Conservation (phyloP, 1,140 invertebrate species). For the Drosophila prosaltans region DNA sequence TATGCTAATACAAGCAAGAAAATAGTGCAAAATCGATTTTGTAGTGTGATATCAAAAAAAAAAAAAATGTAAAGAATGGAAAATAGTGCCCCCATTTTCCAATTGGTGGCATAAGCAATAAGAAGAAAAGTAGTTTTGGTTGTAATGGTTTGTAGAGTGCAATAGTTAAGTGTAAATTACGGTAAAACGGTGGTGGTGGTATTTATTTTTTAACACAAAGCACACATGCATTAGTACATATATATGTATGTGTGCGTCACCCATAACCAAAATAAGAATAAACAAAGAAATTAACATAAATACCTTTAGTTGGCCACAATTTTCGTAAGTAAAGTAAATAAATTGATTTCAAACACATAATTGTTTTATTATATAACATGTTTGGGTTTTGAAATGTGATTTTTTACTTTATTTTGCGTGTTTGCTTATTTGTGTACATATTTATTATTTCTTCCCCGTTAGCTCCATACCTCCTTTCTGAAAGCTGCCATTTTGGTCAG, state of each 20-base stretch:
- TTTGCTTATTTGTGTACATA: conserved; percentile 51
- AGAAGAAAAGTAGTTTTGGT: conserved; percentile 51
- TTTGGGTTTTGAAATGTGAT: conserved; percentile 63
- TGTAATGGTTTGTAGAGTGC: conserved; percentile 65
- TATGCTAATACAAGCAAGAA: conserved; percentile 41
- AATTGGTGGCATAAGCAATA: conserved; percentile 69
- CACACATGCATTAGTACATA: conserved; percentile 25
- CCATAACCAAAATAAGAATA: conserved; percentile 34
- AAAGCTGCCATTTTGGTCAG: conserved; percentile 52
- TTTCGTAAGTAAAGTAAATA: conserved; percentile 74
- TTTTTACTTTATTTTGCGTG: conserved; percentile 73
- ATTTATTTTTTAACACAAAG: conserved; percentile 25
- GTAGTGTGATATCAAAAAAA: conserved; percentile 62
- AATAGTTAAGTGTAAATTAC: conserved; percentile 62
- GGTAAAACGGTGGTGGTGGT: conserved; percentile 61
- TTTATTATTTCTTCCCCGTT: not conserved
- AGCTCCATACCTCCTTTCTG: conserved; percentile 6
- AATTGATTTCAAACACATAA: conserved; percentile 61
- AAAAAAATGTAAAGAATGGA: conserved; percentile 30
- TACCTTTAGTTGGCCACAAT: not conserved
- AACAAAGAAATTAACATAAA: conserved; percentile 33
- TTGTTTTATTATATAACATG: conserved; percentile 10
- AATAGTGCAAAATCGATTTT: conserved; percentile 78
- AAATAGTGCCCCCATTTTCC: conserved; percentile 63
- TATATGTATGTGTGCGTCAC: conserved; percentile 26